These are phyloP conservation scores for Azemiops feae DNA, from an alignment of 2,113 vertebrate species.

Conservation along the genomic window DNA sequence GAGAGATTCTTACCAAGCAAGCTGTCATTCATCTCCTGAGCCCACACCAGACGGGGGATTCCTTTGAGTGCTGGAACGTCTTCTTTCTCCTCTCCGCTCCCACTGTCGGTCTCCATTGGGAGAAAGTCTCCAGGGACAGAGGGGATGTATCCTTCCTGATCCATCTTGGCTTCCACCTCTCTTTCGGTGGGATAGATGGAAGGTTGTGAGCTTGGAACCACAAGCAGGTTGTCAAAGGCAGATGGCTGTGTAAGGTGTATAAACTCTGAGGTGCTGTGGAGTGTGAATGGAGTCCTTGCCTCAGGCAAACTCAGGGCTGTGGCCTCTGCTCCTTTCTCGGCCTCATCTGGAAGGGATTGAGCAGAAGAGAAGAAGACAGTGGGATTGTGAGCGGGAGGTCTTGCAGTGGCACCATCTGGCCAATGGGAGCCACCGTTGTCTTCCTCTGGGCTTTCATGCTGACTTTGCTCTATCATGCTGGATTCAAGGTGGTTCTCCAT, in stretches of 20 bases:
- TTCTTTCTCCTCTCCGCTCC: slow-evolving; percentile 43
- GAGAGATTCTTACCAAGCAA: slow-evolving; percentile 46
- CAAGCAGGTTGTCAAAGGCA: no score
- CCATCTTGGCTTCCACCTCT: not conserved
- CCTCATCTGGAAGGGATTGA: not conserved
- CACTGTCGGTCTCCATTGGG: slow-evolving; percentile 16
- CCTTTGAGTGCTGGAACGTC: not conserved
- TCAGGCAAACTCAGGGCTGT: not conserved
- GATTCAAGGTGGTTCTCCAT: not conserved
- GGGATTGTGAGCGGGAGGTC: not conserved
- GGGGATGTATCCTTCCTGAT: not conserved
- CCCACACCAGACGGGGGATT: slow-evolving; percentile 35
- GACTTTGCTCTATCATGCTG: not conserved
- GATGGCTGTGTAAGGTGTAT: not conserved
- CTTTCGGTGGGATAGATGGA: not conserved
- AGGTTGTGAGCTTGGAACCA: not conserved
- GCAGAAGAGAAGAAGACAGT: not conserved
- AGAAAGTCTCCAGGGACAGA: not conserved
- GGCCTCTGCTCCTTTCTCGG: not conserved
- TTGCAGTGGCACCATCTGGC: not conserved
- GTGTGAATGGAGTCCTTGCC: not conserved
- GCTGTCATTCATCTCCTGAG: not conserved
- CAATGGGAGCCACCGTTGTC: no score
- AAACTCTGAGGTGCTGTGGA: not conserved
- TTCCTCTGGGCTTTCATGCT: not conserved